Evolutionary conservation across 2,113 vertebrate genomes (phyloP).

Genomic region (Urocolius indicus): DNA sequence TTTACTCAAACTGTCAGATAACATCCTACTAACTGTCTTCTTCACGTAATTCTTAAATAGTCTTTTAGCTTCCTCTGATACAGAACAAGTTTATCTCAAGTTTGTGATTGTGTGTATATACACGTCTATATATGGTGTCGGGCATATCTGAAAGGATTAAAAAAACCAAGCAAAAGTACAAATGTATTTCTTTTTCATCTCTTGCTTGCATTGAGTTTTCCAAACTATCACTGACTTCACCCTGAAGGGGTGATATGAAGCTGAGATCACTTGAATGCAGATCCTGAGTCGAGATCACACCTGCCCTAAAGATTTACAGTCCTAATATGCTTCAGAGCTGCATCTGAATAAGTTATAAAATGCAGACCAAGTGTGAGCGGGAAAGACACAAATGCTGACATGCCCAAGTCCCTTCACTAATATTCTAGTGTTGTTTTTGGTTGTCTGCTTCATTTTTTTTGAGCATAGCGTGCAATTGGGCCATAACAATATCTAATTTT

Average conservation of each 20-base stretch:
- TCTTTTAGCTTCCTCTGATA: constrained; percentile 42
- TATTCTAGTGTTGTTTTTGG: neutral
- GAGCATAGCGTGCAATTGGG: neutral
- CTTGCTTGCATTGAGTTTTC: neutral
- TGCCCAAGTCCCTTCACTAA: neutral
- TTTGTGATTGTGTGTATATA: neutral
- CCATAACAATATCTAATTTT: neutral
- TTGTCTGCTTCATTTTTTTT: neutral
- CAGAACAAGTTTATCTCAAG: neutral
- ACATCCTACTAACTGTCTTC: constrained; percentile 39
- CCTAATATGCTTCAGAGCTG: neutral
- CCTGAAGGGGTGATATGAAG: neutral
- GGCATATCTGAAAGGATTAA: neutral
- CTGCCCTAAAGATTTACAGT: neutral
- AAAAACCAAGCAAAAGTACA: neutral
- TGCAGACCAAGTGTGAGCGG: fast-evolving
- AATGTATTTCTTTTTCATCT: neutral
- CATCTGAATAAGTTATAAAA: neutral
- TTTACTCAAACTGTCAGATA: constrained; percentile 58
- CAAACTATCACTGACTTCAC: neutral
- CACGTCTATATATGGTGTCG: neutral
- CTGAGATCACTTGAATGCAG: neutral
- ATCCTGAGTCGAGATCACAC: neutral
- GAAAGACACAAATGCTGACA: fast-evolving
- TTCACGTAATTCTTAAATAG: constrained; percentile 19